A percentile compares a stretch with the other conserved stretches of the same genome.
These are phyloP conservation scores for Puma concolor DNA, from an alignment of 2,113 vertebrate genomes.

Conservation along the genomic window DNA sequence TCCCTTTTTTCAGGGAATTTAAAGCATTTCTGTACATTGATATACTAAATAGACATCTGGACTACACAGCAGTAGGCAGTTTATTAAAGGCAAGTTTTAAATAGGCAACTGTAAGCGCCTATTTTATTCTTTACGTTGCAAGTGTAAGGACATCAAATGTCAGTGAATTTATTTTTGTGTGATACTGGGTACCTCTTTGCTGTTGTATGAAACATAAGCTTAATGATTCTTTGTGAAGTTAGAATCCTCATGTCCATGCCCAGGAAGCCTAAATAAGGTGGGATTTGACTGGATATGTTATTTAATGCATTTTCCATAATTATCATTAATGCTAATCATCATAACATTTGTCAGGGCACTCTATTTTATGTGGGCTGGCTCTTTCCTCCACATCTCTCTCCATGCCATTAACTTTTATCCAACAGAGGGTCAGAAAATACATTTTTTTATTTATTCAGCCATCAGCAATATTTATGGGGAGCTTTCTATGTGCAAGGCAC, in stretches of 20 bases:
- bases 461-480: slow-evolving; percentile 40
- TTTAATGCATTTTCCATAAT: slow-evolving; percentile 21
- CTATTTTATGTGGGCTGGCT: neutral
- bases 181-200: slow-evolving; percentile 7
- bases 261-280: neutral
- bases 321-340: neutral
- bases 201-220: neutral
- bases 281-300: neutral
- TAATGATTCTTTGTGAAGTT: neutral
- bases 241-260: neutral
- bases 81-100: slow-evolving; percentile 65
- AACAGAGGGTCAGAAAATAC: neutral
- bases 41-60: slow-evolving; percentile 48
- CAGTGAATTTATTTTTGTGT: slow-evolving; percentile 58
- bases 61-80: slow-evolving; percentile 38
- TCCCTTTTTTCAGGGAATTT: neutral
- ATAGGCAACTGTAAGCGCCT: slow-evolving; percentile 21
- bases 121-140: slow-evolving; percentile 45
- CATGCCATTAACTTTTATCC: neutral
- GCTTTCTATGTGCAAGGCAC: neutral
- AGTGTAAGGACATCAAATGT: slow-evolving; percentile 45
- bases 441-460: slow-evolving; percentile 49
- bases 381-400: neutral
- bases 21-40: slow-evolving; percentile 45
- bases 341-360: neutral